Evolutionary conservation across 2,113 vertebrate genomes (phyloP).

Genomic region (Isichthys henryi): DNA sequence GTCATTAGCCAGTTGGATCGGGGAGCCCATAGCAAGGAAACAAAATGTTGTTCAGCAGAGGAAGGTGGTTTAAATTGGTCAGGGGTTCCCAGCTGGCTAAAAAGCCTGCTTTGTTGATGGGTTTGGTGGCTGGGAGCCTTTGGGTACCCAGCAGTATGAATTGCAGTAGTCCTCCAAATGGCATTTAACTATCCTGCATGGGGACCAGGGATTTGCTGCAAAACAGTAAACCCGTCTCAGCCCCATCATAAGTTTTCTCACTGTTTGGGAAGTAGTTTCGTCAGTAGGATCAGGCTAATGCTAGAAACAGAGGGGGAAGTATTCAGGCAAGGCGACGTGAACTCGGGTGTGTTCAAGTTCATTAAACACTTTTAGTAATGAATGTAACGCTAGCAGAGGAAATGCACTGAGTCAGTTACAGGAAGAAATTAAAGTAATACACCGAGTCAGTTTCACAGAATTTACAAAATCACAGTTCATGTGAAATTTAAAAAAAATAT

Average conservation of each 20-base stretch:
- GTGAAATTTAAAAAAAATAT: not conserved
- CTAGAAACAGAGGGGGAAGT: not conserved
- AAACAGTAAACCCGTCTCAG: not conserved
- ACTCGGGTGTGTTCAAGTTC: not conserved
- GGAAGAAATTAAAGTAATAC: not conserved
- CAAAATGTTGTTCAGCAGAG: not conserved
- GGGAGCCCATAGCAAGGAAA: not conserved
- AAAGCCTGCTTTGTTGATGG: not conserved
- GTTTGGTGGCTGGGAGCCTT: not conserved
- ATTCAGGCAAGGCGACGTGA: not conserved
- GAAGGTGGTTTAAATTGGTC: not conserved
- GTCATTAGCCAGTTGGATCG: not conserved
- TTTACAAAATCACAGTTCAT: not conserved
- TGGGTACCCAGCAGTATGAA: not conserved
- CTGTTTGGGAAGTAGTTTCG: not conserved
- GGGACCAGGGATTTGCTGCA: not conserved
- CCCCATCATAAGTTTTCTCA: not conserved
- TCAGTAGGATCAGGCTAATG: not conserved
- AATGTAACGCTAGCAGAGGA: not conserved
- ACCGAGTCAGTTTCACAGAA: not conserved
- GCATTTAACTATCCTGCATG: not conserved
- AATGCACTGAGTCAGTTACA: not conserved
- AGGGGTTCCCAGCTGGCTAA: not conserved
- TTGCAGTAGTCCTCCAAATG: not conserved
- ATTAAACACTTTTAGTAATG: not conserved